Evolutionary conservation across 2,888 invertebrate species (phyloP), one percentile per base, ranked within the genome.

Genomic region (Himalopsyche tibetana): DNA sequence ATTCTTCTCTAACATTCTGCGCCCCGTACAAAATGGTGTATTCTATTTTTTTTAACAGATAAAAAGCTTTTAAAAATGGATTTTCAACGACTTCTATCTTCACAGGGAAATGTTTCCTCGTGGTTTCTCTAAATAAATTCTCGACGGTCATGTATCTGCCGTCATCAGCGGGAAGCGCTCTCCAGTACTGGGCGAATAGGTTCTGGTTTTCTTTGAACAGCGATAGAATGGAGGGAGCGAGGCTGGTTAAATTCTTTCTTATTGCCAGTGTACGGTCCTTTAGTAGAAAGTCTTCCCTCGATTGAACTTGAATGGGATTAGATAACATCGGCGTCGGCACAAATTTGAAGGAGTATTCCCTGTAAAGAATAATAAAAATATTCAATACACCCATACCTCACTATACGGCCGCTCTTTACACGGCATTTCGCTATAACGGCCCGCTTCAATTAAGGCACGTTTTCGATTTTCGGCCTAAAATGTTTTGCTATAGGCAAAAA

Each of bases 21-120:
- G 79, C 82, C 81, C 85, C 88, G 38, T 86, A 86, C 55, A 83
- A 12, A 36, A 89, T 81, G 74, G 88, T 28, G 36, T 87, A 86
- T 81, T 88, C 89, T 85, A 88, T 82, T 86, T 89, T 89, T 86
- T 89, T 89, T 40, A 89, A 84, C 11, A 80, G 80, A 84, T 88
- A 89, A 55, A 87, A 85, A 9, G 63, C 63, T 63, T 63, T 63
- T 8, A 63, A 63, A 63, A 63, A 63, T n/a, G 19, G 63, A 11
- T 63, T 63, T 9, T 63, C 19, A 15, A 15, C 28, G 5, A 63
- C 19, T 63, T 63, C 63, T n/a, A 63, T 63, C 15, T 19, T 19
- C 5, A 63, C 19, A 28, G 63, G 63, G 11, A 63, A 19, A 28
- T 63, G 63, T 63, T 63, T 12, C 19, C 19, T 4, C 11, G 63